A percentile compares a stretch with the other conserved stretches of the same genome.
Conservation (phyloP, 2,888 invertebrate genomes). For the Chrysomela aeneicollis region DNA sequence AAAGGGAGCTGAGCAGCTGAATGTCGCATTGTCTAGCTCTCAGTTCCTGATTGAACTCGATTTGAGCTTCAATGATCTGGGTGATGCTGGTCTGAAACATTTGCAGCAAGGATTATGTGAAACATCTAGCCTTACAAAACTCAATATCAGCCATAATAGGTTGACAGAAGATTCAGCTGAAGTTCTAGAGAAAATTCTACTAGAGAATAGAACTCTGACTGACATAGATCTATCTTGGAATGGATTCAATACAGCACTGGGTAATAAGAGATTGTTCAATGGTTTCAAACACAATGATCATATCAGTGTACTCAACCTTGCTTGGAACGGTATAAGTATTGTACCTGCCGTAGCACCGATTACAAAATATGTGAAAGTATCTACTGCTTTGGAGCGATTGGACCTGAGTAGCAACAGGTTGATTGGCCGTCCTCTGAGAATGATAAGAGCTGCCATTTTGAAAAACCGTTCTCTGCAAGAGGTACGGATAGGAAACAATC, state of each 20-base stretch:
- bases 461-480: constrained; percentile 59
- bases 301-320: constrained; percentile 58
- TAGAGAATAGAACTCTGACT: constrained; percentile 59
- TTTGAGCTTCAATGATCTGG: constrained; percentile 61
- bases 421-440: constrained; percentile 44
- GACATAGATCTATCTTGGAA: constrained; percentile 66
- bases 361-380: constrained; percentile 47
- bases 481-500: constrained; percentile 64
- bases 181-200: constrained; percentile 57
- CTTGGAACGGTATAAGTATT: constrained; percentile 63
- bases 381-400: constrained; percentile 50
- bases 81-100: constrained; percentile 58
- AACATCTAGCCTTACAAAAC: constrained; percentile 54
- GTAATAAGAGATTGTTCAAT: constrained; percentile 57
- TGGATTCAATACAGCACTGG: constrained; percentile 58
- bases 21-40: constrained; percentile 55
- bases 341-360: constrained; percentile 51
- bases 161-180: constrained; percentile 60
- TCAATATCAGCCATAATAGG: constrained; percentile 64
- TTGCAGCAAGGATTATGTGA: constrained; percentile 55
- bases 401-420: constrained; percentile 60
- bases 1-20: constrained; percentile 57
- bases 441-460: constrained; percentile 60
- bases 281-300: constrained; percentile 55
- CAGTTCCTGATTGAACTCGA: constrained; percentile 56